These are phyloP conservation scores for Ataeniobius toweri DNA, from an alignment of 2,797 vertebrate species.

Conservation along the genomic window DNA sequence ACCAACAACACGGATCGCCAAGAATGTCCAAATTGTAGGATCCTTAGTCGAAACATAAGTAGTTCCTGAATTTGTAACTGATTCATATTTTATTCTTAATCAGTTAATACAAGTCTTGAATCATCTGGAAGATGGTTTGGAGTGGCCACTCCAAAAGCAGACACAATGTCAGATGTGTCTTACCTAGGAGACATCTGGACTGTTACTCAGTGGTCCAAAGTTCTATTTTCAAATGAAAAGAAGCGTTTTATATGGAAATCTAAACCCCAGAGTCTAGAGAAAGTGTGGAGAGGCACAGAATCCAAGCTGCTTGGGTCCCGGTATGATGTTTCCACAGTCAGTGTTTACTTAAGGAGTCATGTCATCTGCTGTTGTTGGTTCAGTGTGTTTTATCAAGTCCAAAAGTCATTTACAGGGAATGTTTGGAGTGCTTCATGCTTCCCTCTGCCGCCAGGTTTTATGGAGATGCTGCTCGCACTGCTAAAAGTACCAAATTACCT, in stretches of 20 bases:
- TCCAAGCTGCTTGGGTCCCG: neutral
- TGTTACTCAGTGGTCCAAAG: neutral
- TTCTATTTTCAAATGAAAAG: neutral
- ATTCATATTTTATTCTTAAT: no score
- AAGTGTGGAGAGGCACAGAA: neutral
- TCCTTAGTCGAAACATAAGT: no score
- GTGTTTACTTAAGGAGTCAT: neutral
- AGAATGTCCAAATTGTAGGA: no score
- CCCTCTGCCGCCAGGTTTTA: no score
- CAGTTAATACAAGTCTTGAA: no score
- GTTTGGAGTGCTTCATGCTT: no score
- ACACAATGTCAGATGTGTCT: neutral
- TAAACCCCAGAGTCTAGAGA: neutral
- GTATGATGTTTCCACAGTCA: neutral
- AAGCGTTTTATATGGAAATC: neutral
- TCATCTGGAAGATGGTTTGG: no score
- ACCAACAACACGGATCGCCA: no score
- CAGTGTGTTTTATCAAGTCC: no score
- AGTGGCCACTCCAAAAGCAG: neutral
- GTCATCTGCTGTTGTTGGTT: neutral
- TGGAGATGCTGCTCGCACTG: neutral
- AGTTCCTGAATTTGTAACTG: no score
- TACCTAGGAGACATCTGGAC: neutral
- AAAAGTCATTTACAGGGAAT: no score
- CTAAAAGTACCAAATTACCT: neutral